These are phyloP conservation scores for Drosophila diplacantha DNA, from an alignment of 2,888 invertebrate species.

Conservation along the genomic window DNA sequence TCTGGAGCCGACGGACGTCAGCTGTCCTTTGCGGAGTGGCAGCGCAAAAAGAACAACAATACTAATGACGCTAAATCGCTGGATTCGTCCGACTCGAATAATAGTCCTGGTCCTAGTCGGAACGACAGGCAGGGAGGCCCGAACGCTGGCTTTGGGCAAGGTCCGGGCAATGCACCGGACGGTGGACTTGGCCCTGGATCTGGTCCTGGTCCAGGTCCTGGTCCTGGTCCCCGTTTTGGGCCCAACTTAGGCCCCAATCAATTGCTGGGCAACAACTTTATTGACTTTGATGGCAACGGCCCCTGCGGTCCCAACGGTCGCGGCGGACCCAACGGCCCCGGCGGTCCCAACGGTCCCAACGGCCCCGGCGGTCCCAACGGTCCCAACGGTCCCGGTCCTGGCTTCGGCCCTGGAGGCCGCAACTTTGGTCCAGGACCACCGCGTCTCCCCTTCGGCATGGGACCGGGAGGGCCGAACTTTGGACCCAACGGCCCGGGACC, in stretches of 20 bases:
- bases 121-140: not conserved
- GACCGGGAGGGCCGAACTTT: slow-evolving; percentile 20
- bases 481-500: slow-evolving; percentile 29
- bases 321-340: slow-evolving; percentile 17
- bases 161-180: not conserved
- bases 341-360: slow-evolving; percentile 3
- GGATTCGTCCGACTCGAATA: slow-evolving; percentile 6
- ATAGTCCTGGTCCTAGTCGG: slow-evolving; percentile 7
- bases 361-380: slow-evolving; percentile 18
- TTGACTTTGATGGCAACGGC: slow-evolving; percentile 38
- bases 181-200: slow-evolving; percentile 5
- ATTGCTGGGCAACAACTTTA: slow-evolving; percentile 22
- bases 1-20: slow-evolving; percentile 28
- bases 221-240: slow-evolving; percentile 2
- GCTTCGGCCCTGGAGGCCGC: slow-evolving; percentile 14
- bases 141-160: slow-evolving; percentile 1
- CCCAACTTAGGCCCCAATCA: slow-evolving; percentile 18
- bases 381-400: slow-evolving; percentile 14
- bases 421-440: slow-evolving; percentile 25
- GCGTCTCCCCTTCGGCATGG: slow-evolving; percentile 22
- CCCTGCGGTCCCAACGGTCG: slow-evolving; percentile 10
- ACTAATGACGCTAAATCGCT: not conserved
- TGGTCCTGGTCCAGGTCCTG: not conserved
- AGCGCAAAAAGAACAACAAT: slow-evolving; percentile 53
- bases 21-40: slow-evolving; percentile 68